phyloP scores from a whole-genome alignment of 2,113 vertebrate genomes.

The Rissa tridactyla region DNA sequence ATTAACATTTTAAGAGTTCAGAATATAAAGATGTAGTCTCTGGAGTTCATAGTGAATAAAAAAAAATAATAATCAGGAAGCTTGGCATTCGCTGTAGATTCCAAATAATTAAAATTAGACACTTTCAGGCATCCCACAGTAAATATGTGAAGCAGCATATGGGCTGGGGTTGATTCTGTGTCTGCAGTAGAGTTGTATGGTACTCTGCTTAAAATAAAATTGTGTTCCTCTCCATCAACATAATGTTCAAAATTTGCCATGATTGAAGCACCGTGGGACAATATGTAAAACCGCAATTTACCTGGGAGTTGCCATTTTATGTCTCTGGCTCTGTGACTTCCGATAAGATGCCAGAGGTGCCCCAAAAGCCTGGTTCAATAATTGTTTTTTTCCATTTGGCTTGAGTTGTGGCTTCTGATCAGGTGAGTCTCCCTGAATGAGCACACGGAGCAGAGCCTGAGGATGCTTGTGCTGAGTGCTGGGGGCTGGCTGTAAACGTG shows the following conservation, averaged over 20 bases:
- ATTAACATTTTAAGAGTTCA: background rate
- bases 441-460: background rate
- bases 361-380: background rate
- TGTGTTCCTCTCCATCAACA: background rate
- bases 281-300: background rate
- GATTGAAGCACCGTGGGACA: background rate
- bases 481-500: background rate
- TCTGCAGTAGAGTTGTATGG: background rate
- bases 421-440: background rate
- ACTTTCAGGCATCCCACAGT: background rate
- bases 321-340: background rate
- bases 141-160: background rate
- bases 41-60: background rate
- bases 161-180: background rate
- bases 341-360: background rate
- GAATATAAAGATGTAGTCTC: background rate
- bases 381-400: background rate
- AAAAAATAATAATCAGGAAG: background rate
- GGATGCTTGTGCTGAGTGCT: background rate
- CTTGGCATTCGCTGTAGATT: background rate
- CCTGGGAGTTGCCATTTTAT: background rate
- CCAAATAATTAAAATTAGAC: conserved; percentile 10
- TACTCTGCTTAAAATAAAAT: conserved; percentile 9
- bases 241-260: background rate
- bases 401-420: background rate